Base-by-base conservation (phyloP, 2,113 vertebrate genomes). In the Datnioides undecimradiatus region DNA sequence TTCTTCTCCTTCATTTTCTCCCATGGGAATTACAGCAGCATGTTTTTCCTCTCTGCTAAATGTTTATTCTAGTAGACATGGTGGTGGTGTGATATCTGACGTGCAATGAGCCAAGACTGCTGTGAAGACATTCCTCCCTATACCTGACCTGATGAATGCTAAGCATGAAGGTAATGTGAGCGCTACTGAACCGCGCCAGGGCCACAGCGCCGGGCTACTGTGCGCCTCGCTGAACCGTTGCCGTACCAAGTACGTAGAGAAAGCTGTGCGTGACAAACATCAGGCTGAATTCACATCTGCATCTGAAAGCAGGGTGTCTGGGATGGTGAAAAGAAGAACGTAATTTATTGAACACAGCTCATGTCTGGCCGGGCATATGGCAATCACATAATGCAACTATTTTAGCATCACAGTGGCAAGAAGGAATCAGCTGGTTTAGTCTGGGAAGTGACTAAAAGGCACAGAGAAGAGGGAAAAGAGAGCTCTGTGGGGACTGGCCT, bases 301-400 rank as follows among this genome's bases (percentile, higher is more conserved):
- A 88, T 83, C 81, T 82, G 62, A 41, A 78, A 64, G 79, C 74
- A 76, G 76, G 27, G 62, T 82, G 83, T 87, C 86, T 90, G 79
- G 83, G 77, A 77, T 75, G 79, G 49, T 48, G 70, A 87, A 77
- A 72, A 70, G 84, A 87, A 78, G 86, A 84, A 72, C 75, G 27
- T 72, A 84, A 90, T 91, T 93, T 92, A 94, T 92, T 92, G 93
- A 92, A 90, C 84, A 82, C 83, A 90, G 88, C 90, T 91, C 87
- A 90, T 85, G 92, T 93, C 93, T 93, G 94, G 88, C 86, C 54
- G 87, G 88, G 86, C 93, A 95, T 85, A 93, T 94, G 94, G 87
- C 84, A 91, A 87, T 94, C 91, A 92, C 90, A 92, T 91, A 89
- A 88, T 67, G 73, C 65, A 78, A 85, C 86, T 89, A 88, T 93